Evolutionary conservation across 2,888 invertebrate species (phyloP), one percentile per base, ranked within the genome.

Genomic region (Crepidodera aurea): DNA sequence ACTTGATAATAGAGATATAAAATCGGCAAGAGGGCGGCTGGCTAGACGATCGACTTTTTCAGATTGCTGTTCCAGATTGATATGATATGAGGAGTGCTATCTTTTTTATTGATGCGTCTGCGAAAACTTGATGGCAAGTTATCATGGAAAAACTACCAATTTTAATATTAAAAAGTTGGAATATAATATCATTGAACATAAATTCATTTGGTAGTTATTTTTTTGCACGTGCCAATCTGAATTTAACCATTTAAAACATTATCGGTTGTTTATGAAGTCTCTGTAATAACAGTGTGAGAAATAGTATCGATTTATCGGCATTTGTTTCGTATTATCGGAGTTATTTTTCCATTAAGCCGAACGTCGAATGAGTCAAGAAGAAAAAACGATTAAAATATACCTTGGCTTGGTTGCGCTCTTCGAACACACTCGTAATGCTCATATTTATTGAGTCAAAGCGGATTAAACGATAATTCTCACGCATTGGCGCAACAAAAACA

Each of bases 291-390:
- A 44, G 40, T 42, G 16, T 55, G 27, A 46, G 44, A 56, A 56
- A 46, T 44, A 19, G 13, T 13, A 19, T n/a, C 55, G 34, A 56
- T 56, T 56, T 56, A 56, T 56, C 55, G 55, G 46, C 29, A 56
- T 56, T 56, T 56, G 46, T 56, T 56, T 46, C 46, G 32, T 46
- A 56, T 56, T 56, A 56, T 56, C 55, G 44, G 40, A 46, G 44
- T 40, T 46, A 29, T 29, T 56, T 56, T 56, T 46, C 55, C 44
- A 46, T 56, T 46, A 46, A 15, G 44, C 46, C 44, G 13, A 32
- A 46, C 32, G 55, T 42, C 44, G 32, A 46, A 22, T 44, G 34
- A 19, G 46, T 44, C n/a, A 34, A n/a, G 12, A 25, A 29, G n/a
- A 32, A 46, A 56, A 56, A 56, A 46, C 29, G 19, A 19, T 32